Base-by-base conservation (phyloP, 2,797 vertebrate species). In the Craterocephalus amniculus region DNA sequence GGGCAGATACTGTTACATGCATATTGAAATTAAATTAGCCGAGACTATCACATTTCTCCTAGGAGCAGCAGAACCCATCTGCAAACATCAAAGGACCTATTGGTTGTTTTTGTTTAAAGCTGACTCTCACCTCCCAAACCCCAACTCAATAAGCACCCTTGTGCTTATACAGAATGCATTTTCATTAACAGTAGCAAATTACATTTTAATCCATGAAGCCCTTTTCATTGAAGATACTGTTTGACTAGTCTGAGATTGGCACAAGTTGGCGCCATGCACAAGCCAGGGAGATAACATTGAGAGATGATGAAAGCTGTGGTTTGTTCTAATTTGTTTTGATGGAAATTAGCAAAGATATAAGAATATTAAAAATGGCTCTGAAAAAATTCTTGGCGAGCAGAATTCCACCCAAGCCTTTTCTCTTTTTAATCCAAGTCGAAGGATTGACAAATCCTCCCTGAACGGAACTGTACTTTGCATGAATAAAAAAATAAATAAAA, bases 181-280 rank as follows among this genome's bases (percentile, higher is more conserved):
- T 93, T 91, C 89, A 91, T 91, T 90, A 88, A 86, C 85, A 84
- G 85, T 74, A 67, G 86, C 84, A 89, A 92, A 93, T 92, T 92
- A 81, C 74, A 92, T 92, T 91, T 91, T 87, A 91, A 91, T 90
- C 89, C 88, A 88, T 83, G 85, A 86, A 85, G 87, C 78, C 57
- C 58, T 83, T 84, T 90, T 85, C 80, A 85, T 79, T 85, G 78
- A 84, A 83, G 76, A 90, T 92, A 89, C 70, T 75, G 74, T 90
- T 89, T 87, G 82, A 83, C 81, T 85, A 84, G 38, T 70, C 60
- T 67, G 71, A 88, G 74, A 90, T 89, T 86, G 79, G 81, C 86
- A 83, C 24, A 64, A 85, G 86, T 87, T 83, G 61, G 71, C 61
- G 70, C 68, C 49, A 34, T n/a, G 63, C 70, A 70, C 35, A 70